Conservation (phyloP, 2,113 vertebrate genomes). For the Podarcis raffonei region DNA sequence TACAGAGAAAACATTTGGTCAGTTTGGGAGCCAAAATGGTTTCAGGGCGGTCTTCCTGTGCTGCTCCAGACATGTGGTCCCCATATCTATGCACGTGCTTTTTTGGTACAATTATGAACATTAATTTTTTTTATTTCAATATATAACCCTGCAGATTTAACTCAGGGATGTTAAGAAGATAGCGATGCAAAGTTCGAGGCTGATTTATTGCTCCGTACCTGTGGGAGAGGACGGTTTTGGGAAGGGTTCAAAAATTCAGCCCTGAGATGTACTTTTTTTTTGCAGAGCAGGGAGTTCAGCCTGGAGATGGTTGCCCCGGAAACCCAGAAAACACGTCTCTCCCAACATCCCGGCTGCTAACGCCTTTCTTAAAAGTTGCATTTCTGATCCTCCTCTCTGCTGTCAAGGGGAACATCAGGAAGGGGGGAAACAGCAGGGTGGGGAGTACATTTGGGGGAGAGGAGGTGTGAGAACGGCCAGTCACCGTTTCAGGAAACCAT, state of each 20-base stretch:
- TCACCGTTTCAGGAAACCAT: too few relatives aligned
- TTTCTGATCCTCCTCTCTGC: neutral
- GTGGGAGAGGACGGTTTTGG: neutral
- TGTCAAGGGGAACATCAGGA: neutral
- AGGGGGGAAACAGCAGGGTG: too few relatives aligned
- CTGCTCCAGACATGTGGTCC: too few relatives aligned
- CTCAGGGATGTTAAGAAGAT: neutral
- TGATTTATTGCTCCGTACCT: neutral
- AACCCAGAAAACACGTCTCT: slow-evolving; percentile 8
- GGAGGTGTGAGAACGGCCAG: neutral
- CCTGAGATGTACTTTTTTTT: neutral
- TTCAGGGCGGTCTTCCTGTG: too few relatives aligned
- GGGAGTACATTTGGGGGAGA: too few relatives aligned
- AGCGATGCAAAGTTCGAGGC: neutral
- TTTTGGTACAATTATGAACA: too few relatives aligned
- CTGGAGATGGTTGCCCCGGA: neutral
- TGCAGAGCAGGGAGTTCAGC: neutral
- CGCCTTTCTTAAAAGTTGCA: neutral
- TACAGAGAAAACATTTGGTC: too few relatives aligned
- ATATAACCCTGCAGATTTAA: neutral
- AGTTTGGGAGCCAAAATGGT: too few relatives aligned
- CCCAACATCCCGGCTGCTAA: neutral
- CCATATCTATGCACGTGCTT: too few relatives aligned
- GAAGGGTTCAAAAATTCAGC: neutral
- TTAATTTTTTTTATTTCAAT: too few relatives aligned